phyloP scores from a whole-genome alignment of 1,140 invertebrate genomes.

The Nasonia giraulti region DNA sequence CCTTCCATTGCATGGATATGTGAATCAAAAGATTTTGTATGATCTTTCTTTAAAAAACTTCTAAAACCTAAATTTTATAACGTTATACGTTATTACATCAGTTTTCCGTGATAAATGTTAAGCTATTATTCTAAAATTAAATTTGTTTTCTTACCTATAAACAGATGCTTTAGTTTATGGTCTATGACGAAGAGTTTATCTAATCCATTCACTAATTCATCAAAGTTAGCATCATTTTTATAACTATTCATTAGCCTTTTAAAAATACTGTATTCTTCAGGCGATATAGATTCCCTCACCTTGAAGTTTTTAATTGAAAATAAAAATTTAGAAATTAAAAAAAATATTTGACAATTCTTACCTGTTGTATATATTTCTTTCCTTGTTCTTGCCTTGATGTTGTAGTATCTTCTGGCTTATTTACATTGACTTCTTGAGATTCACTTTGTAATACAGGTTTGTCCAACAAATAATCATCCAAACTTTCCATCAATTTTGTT shows the following conservation, averaged over 20 bases:
- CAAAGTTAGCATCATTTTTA: conserved; percentile 75
- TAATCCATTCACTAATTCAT: conserved; percentile 73
- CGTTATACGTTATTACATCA: conserved; percentile 9
- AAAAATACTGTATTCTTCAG: conserved; percentile 77
- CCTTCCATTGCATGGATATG: conserved; percentile 30
- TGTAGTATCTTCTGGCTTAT: conserved; percentile 22
- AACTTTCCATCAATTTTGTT: conserved; percentile 5
- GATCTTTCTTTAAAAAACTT: conserved; percentile 63
- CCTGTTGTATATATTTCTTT: conserved; percentile 64
- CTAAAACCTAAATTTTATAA: conserved; percentile 61
- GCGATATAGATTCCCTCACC: conserved; percentile 75
- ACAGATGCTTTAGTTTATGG: conserved; percentile 76
- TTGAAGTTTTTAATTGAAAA: conserved; percentile 50
- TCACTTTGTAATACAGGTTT: background rate
- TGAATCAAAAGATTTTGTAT: conserved; percentile 47
- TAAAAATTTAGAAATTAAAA: conserved; percentile 25
- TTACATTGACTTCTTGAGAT: conserved; percentile 57
- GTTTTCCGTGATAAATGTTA: no score
- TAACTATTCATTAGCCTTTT: conserved; percentile 77
- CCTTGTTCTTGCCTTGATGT: conserved; percentile 58
- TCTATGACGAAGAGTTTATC: conserved; percentile 73
- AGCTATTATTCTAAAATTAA: background rate
- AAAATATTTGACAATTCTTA: conserved; percentile 66
- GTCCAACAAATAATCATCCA: conserved; percentile 58
- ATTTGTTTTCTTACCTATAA: conserved; percentile 73